Conservation (phyloP, 1,140 invertebrate genomes). For the Ceratoteleas bidentatus region DNA sequence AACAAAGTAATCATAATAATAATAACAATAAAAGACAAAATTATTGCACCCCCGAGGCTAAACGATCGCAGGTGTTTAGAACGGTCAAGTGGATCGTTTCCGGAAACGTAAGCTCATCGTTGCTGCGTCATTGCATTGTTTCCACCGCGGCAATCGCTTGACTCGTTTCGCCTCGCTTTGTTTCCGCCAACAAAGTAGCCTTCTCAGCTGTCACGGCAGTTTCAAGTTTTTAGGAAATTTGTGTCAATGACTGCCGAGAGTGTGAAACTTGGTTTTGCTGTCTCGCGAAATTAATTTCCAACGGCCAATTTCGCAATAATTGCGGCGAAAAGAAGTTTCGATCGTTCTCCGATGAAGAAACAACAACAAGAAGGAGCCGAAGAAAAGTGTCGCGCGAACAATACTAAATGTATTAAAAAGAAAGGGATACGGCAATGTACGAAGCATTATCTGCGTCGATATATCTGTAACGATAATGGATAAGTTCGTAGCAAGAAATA, state of each 20-base stretch:
- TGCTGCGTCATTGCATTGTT: constrained; percentile 44
- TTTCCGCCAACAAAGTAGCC: neutral
- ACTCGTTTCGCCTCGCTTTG: constrained; percentile 7
- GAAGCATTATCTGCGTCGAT: neutral
- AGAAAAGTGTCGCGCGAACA: neutral
- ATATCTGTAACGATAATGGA: constrained; percentile 21
- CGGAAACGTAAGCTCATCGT: constrained; percentile 50
- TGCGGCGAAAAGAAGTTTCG: too few relatives aligned
- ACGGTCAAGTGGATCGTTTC: constrained; percentile 50
- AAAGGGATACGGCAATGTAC: neutral
- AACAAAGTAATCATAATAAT: constrained; percentile 52
- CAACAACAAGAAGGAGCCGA: too few relatives aligned
- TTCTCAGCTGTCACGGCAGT: too few relatives aligned
- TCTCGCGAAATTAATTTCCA: too few relatives aligned
- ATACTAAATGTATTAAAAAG: constrained; percentile 1
- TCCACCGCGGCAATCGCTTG: constrained; percentile 14
- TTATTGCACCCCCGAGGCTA: constrained; percentile 47
- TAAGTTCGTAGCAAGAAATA: constrained; percentile 22
- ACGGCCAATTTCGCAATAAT: too few relatives aligned
- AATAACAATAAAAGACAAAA: constrained; percentile 48
- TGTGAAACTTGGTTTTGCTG: too few relatives aligned
- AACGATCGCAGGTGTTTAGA: constrained; percentile 57
- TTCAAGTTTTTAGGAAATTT: too few relatives aligned
- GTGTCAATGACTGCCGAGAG: too few relatives aligned
- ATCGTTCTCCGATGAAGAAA: too few relatives aligned